Evolutionary conservation across 35 echinoderm and acorn worm genomes (phyloP).

Genomic region (Apostichopus californicus): DNA sequence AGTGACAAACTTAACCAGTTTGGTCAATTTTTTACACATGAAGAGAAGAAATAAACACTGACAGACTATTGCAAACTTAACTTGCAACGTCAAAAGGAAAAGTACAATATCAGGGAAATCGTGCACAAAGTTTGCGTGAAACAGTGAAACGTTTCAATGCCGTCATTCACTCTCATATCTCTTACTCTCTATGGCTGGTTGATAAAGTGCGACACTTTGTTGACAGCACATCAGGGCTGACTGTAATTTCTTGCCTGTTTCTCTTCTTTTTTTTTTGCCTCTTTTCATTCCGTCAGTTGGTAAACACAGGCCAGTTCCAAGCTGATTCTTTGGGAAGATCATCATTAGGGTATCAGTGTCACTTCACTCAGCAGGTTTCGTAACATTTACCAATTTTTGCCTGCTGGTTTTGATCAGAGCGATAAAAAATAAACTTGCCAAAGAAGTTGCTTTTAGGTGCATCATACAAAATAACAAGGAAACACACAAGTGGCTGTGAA

Average conservation of each 20-base stretch:
- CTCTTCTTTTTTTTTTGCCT: not conserved
- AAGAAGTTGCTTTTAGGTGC: not conserved
- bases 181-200: not conserved
- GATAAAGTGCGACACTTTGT: not conserved
- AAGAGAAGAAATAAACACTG: no score
- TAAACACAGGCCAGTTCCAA: conserved; percentile 53
- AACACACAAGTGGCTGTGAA: no score
- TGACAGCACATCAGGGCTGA: not conserved
- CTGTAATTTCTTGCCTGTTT: not conserved
- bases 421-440: no score
- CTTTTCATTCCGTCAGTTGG: conserved; percentile 21
- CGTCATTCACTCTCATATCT: not conserved
- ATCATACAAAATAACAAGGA: not conserved
- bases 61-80: no score
- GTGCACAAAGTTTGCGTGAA: no score
- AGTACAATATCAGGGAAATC: no score
- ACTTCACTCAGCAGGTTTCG: conserved; percentile 40
- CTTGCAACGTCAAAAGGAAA: no score
- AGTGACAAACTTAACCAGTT: no score
- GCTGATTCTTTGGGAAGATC: conserved; percentile 47
- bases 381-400: not conserved
- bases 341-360: conserved; percentile 51
- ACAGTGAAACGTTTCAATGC: not conserved
- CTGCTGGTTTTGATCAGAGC: not conserved
- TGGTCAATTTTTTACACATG: no score